Percentiles rank a stretch among this genome's conserved stretches.
Conservation (phyloP, 2,888 invertebrate genomes). For the Mythimna loreyi region DNA sequence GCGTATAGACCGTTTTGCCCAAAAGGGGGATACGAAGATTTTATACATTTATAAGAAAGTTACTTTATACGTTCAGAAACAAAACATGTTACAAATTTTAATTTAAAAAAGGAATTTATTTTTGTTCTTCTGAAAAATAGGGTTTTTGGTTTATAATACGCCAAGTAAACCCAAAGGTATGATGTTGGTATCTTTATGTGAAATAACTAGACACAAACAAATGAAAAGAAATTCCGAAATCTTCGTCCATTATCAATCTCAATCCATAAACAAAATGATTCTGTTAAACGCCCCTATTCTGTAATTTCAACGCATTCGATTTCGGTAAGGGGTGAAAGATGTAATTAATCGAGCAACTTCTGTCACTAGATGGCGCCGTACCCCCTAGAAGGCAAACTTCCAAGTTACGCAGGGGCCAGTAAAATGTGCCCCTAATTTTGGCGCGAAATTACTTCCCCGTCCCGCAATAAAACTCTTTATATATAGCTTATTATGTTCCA, state of each 20-base stretch:
- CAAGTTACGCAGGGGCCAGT: conserved; percentile 68
- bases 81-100: too few relatives aligned
- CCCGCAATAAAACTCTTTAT: conserved; percentile 68
- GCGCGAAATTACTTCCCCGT: conserved; percentile 62
- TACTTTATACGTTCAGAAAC: too few relatives aligned
- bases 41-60: too few relatives aligned
- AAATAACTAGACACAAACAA: neutral
- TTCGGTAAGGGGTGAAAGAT: conserved; percentile 82
- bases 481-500: conserved; percentile 58
- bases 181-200: neutral
- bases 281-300: conserved; percentile 74
- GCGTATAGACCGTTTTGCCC: too few relatives aligned
- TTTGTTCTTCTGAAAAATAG: too few relatives aligned
- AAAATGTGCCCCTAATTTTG: conserved; percentile 80
- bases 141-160: too few relatives aligned
- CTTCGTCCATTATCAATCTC: conserved; percentile 49
- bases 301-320: conserved; percentile 77
- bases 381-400: conserved; percentile 61
- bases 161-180: neutral
- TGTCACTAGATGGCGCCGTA: conserved; percentile 77
- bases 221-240: conserved; percentile 14
- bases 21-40: too few relatives aligned
- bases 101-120: too few relatives aligned
- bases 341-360: conserved; percentile 87
- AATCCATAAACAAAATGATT: conserved; percentile 74